Base-by-base conservation (phyloP, 2,113 vertebrate species). In the Cryptotis parvus region DNA sequence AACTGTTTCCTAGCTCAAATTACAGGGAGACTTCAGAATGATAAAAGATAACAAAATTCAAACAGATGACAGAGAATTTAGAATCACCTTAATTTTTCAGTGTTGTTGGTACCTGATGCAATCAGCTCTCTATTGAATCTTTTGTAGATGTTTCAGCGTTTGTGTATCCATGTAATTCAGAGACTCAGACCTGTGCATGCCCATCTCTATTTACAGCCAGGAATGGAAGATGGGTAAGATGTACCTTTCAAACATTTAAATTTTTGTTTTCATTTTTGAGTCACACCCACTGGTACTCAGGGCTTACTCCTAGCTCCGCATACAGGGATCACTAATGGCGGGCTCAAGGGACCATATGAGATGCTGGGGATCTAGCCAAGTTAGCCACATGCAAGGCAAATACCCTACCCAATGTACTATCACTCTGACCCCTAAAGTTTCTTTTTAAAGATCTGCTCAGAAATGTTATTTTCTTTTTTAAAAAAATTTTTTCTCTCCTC, bases 151-250 rank as follows among this genome's bases (percentile, higher is more conserved):
- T 99, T 99, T 98, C 99, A 99, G 97, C 98, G 99, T 94, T 97
- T 99, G 94, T 99, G 99, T 68, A 99, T 99, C 91, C 99, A 99
- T 1, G 99, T 99, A 94, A 99, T 99, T 97, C 99, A 99, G 97
- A 98, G 99, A 84, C 96, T 99, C 84, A 98, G 99, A 61, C 99
- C 99, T 0, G 99, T 99, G 29, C 99, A 99, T n/a, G 99, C 99
- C 49, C 99, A 99, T 96, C 98, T 99, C 1, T 99, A 99, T 93
- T 98, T 99, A 85, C 99, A 99, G 94, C 99, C 99, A 16, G 99
- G 99, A 96, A 99, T 99, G 98, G 99, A 99, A 97, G 99, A 99
- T 84, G 99, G 99, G 99, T 99, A 98, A 90, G 97, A 96, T 74
- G 11, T 89, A 41, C 45, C 87, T 93, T 76, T 70, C 90, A 70